Conservation (phyloP, 2,888 invertebrate genomes). For the Noctua pronuba region DNA sequence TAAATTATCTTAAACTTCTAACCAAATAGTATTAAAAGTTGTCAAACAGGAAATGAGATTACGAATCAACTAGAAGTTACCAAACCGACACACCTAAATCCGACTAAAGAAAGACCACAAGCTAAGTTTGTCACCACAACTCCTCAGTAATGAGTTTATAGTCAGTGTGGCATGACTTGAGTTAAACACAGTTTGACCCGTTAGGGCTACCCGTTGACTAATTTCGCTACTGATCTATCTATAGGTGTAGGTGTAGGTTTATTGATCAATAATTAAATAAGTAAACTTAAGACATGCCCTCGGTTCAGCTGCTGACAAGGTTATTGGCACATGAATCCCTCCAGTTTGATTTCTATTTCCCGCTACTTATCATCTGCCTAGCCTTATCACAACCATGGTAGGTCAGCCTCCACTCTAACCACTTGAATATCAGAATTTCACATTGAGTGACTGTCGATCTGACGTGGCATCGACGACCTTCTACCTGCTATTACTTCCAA, state of each 20-base stretch:
- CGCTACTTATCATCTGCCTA: neutral
- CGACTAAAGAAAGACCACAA: slow-evolving; percentile 19
- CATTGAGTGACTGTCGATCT: neutral
- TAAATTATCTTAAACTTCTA: neutral
- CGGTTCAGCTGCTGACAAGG: neutral
- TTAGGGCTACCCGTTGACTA: neutral
- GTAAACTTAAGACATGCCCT: neutral
- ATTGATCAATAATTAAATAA: neutral
- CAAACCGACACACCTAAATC: neutral
- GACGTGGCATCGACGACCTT: neutral
- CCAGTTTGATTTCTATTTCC: neutral
- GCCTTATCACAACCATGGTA: neutral
- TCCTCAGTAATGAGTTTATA: slow-evolving; percentile 25
- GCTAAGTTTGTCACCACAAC: slow-evolving; percentile 20
- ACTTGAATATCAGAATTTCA: neutral
- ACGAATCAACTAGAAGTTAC: neutral
- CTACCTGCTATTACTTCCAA: neutral
- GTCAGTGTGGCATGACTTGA: neutral
- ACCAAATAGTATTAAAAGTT: neutral
- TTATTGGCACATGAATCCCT: neutral
- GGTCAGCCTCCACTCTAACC: neutral
- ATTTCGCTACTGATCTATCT: neutral
- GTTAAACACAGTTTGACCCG: neutral
- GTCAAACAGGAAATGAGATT: neutral
- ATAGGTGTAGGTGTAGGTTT: too few species aligned